Evolutionary conservation across 2,113 vertebrate genomes (phyloP).

Genomic region (Cettia cetti): DNA sequence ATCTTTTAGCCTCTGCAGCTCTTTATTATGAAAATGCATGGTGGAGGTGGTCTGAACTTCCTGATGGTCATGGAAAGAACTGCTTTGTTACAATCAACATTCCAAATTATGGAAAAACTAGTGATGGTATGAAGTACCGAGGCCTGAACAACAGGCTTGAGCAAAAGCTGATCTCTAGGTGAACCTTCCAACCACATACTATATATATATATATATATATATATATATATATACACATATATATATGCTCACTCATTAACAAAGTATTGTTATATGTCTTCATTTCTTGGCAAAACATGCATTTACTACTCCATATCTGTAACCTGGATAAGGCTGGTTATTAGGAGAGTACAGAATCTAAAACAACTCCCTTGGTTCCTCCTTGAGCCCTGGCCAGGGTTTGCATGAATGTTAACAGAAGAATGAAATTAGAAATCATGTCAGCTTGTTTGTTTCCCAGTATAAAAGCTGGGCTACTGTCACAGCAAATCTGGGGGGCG

Average conservation of each 20-base stretch:
- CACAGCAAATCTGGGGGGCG: background rate
- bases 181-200: background rate
- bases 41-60: background rate
- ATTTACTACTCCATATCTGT: background rate
- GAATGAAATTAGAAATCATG: background rate
- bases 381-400: background rate
- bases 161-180: background rate
- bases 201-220: no score
- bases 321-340: rapidly evolving
- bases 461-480: background rate
- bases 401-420: background rate
- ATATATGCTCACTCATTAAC: background rate
- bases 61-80: background rate
- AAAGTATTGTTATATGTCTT: background rate
- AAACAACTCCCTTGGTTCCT: background rate
- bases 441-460: background rate
- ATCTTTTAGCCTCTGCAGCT: background rate
- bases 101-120: background rate
- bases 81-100: background rate
- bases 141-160: background rate
- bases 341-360: background rate
- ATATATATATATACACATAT: background rate
- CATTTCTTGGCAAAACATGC: background rate
- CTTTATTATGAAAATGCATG: background rate
- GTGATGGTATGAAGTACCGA: background rate